These are phyloP conservation scores for Periophthalmodon schlosseri DNA, from an alignment of 2,113 vertebrate genomes.

Conservation along the genomic window DNA sequence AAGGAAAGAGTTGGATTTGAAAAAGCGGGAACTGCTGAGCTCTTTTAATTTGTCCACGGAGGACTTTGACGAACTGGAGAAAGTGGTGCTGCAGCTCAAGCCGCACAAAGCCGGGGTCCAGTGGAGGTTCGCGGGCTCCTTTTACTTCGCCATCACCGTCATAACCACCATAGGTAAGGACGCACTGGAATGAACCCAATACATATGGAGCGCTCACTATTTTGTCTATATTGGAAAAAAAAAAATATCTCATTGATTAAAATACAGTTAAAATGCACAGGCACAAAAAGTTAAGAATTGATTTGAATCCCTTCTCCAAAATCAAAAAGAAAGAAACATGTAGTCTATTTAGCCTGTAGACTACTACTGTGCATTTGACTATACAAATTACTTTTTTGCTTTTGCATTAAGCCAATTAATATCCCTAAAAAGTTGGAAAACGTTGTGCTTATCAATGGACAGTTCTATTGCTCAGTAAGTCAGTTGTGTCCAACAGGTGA, in stretches of 20 bases:
- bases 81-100: conserved; percentile 89
- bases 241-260: neutral
- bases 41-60: conserved; percentile 86
- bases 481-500: neutral
- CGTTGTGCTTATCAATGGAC: neutral
- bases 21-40: conserved; percentile 76
- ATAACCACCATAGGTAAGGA: conserved; percentile 94
- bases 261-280: too few relatives aligned
- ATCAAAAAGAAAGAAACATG: too few relatives aligned
- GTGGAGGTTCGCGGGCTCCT: conserved; percentile 93
- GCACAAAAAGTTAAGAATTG: too few relatives aligned
- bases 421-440: neutral
- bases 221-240: neutral
- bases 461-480: neutral
- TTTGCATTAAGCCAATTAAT: too few relatives aligned
- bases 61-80: conserved; percentile 84
- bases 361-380: too few relatives aligned
- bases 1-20: conserved; percentile 74
- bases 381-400: too few relatives aligned
- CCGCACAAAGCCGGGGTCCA: conserved; percentile 94
- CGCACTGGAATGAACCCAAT: neutral
- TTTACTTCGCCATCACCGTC: conserved; percentile 98
- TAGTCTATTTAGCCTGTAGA: too few relatives aligned
- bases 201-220: too few relatives aligned
- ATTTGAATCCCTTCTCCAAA: too few relatives aligned